Base-by-base conservation (phyloP, 1,140 invertebrate species). In the Zaprionus inermis region DNA sequence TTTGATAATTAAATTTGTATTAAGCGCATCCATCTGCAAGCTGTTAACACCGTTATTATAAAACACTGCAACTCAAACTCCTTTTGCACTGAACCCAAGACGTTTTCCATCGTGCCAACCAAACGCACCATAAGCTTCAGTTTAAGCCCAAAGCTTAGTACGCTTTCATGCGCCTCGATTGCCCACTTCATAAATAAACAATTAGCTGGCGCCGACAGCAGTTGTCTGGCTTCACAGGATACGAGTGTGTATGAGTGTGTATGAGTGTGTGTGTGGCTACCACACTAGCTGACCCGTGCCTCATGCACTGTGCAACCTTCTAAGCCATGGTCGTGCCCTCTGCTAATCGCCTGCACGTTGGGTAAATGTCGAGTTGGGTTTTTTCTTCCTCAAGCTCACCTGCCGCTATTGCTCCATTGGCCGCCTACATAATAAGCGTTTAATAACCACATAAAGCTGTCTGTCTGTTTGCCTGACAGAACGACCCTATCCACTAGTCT, bases 151-250 rank as follows among this genome's bases (percentile, higher is more conserved):
- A 49, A 24, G 65, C 72, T 75, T 72, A 66, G 38, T 54, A 69
- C 64, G 60, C 46, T 46, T 76, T 22, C 65, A 66, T 60, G 63
- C 59, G 55, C 54, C 64, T 67, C 59, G 51, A 69, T 59, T 71
- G 68, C 10, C 56, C 70, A 54, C 44, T 58, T 79, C 66, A 79
- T 79, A 74, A 79, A 79, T 79, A 79, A 79, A 66, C 65, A 79
- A 79, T 79, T 76, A 79, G 69, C 58, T 46, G 41, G 44, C 59
- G 63, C 55, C 14, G 18, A 44, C 30, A 68, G 69, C 78, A 78
- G 66, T 74, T 78, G 78, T 74, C 55, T 59, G 52, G 51, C 44
- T 74, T 78, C 78, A 70, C 75, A 79, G 57, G 60, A 32, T 36
- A 5, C 10, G 9, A 18, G 18, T 10, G 44, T 11, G 44, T 20